These are phyloP conservation scores for Rhorus exstirpatorius DNA, from an alignment of 2,888 invertebrate species.

Conservation along the genomic window DNA sequence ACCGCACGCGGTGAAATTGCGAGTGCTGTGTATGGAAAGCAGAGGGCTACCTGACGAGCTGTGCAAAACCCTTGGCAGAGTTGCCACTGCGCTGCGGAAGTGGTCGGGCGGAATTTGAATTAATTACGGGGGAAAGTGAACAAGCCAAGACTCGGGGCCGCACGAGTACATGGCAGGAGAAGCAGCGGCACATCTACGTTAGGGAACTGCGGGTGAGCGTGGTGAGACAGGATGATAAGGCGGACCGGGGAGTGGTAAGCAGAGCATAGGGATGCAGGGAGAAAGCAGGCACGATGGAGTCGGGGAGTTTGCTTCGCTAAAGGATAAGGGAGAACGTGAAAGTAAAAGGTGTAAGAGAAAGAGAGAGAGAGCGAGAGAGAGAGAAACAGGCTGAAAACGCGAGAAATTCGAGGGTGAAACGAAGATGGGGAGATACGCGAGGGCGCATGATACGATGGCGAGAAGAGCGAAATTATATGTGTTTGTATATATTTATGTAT, in stretches of 20 bases:
- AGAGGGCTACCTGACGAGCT: slow-evolving; percentile 59
- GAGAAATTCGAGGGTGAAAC: slow-evolving; percentile 62
- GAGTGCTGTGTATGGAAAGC: slow-evolving; percentile 38
- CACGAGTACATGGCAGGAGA: slow-evolving; percentile 59
- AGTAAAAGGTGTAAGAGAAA: slow-evolving; percentile 59
- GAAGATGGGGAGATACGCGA: slow-evolving; percentile 48
- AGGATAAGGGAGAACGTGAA: slow-evolving; percentile 44
- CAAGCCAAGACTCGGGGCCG: slow-evolving; percentile 72
- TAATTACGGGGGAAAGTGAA: slow-evolving; percentile 78
- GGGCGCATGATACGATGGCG: slow-evolving; percentile 17
- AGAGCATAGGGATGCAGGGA: slow-evolving; percentile 49
- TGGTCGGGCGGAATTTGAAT: slow-evolving; percentile 79
- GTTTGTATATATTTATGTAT: not conserved
- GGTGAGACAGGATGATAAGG: slow-evolving; percentile 54
- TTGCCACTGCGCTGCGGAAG: slow-evolving; percentile 65
- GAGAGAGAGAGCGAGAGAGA: slow-evolving; percentile 63
- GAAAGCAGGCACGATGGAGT: slow-evolving; percentile 66
- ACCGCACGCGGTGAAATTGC: slow-evolving; percentile 60
- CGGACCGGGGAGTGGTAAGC: slow-evolving; percentile 15
- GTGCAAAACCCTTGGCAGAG: slow-evolving; percentile 59
- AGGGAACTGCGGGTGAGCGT: slow-evolving; percentile 49
- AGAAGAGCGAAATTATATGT: slow-evolving; percentile 52
- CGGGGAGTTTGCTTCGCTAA: slow-evolving; percentile 33
- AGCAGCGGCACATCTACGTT: slow-evolving; percentile 48
- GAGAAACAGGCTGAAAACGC: slow-evolving; percentile 43